Evolutionary conservation across 2,797 vertebrate species (phyloP), one percentile per base, ranked within the genome.

Genomic region (Pseudochromis fuscus): DNA sequence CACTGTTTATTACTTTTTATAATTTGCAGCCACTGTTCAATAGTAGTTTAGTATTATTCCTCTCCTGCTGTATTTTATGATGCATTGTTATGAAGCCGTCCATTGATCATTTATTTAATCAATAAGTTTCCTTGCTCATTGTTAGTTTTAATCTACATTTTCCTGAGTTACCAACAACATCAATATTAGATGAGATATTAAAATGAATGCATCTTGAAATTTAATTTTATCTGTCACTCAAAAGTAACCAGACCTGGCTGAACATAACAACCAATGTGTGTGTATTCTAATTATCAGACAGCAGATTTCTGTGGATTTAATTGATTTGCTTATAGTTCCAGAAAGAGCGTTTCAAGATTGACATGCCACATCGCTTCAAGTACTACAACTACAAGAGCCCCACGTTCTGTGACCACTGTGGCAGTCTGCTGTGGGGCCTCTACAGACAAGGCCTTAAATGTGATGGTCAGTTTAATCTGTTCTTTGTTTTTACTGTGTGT

Each of bases 321-420:
- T 71, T 24, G 4, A 60, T 61, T 45, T 50, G 25, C 62, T 24
- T 82, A 4, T 87, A 99, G 98, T 98, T 99, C 92, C 97, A 99
- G 93, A 99, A 98, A 89, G 97, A 99, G 84, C 94, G 98, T 23
- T 98, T 99, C 90, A 97, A 99, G 66, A 98, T 99, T 7, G 97
- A 99, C 82, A 96, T 99, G 96, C 97, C 98, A 0, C 98, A 99
- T 87, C 95, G 98, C 79, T 98, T 99, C 91, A 97, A 95, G 85
- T 78, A 80, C 48, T 85, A 99, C 89, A 98, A 97, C 93, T 99
- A 98, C 91, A 98, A 95, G 94, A 96, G 97, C 87, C 98, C 97
- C 13, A 99, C 96, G 6, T 99, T 99, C 95, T 99, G 98, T 1
- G 98, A 99, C 89, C 98, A 99, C 91, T 99, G 98, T 0, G 98